phyloP scores from a whole-genome alignment of 2,797 vertebrate genomes.

The Hypotaenidia okinawae region DNA sequence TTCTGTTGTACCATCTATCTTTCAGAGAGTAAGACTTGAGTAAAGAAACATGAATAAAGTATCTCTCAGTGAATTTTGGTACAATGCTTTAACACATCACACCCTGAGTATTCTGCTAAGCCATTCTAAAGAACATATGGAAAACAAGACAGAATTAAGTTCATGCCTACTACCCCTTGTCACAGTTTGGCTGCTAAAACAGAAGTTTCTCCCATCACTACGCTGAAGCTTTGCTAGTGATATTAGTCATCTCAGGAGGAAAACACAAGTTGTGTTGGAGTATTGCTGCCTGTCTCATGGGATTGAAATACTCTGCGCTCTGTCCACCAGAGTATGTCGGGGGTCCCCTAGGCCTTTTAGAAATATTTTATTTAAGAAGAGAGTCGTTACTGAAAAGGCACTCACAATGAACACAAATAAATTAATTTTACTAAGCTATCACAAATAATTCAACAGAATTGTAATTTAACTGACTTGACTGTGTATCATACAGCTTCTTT shows the following conservation, averaged over 20 bases:
- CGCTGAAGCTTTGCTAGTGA: not conserved
- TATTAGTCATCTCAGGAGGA: not conserved
- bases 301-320: not conserved
- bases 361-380: not conserved
- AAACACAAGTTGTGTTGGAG: not conserved
- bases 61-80: not conserved
- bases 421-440: not conserved
- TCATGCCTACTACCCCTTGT: not conserved
- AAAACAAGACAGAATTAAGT: not conserved
- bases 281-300: not conserved
- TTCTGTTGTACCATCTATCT: not conserved
- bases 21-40: not conserved
- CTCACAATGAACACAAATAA: not conserved
- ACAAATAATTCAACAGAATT: not conserved
- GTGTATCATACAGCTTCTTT: not conserved
- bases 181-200: conserved; percentile 2
- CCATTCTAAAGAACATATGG: not conserved
- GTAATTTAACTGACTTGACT: not conserved
- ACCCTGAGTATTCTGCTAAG: not conserved
- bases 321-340: not conserved
- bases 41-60: not conserved
- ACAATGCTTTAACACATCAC: not conserved
- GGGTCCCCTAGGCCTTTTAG: not conserved
- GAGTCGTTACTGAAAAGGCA: not conserved
- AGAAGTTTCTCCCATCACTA: not conserved